Base-by-base conservation (phyloP, 2,888 invertebrate genomes). In the Eremobia ochroleuca region DNA sequence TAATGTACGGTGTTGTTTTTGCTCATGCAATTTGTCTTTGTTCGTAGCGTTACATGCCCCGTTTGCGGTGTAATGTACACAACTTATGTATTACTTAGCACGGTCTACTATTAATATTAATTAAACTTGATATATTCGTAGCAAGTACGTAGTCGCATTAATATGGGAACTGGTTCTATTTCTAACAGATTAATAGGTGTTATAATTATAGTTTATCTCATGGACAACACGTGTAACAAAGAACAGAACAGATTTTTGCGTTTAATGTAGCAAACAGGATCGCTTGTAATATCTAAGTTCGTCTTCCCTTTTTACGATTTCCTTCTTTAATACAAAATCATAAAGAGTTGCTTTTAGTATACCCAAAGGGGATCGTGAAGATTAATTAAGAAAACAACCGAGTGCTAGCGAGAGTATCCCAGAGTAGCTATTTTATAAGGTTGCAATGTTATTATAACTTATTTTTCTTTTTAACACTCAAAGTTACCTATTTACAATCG, bases 311-410 rank as follows among this genome's bases (percentile, higher is more conserved):
- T 82, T 75, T 75, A 79, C 61, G 65, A 72, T 81, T 78, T 66
- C 34, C 40, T 62, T 59, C 46, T 83, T 79, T 74, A 78, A 84
- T 84, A 65, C 79, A 78, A 83, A 76, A 76, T 76, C 72, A 77
- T 87, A 85, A 85, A 84, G 85, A 85, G 85, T 81, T 84, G 85
- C 72, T 85, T 84, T 84, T 81, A 84, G 87, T 81, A 78, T 62
- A 74, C 87, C 77, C 87, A 65, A 75, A 84, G 81, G 81, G 73
- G 62, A 78, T 75, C 61, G 69, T 73, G 85, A 75, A 87, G 76
- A 75, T 74, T 85, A 87, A 85, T 85, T 85, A 85, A 87, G 81
- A 81, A 78, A 87, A 87, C 78, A 86, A 78, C 78, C 73, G 73
- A 84, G 81, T 71, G 64, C 87, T 85, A 65, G 75, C 75, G 25